Conservation (phyloP, 2,888 invertebrate species). For the Magallana nippona region DNA sequence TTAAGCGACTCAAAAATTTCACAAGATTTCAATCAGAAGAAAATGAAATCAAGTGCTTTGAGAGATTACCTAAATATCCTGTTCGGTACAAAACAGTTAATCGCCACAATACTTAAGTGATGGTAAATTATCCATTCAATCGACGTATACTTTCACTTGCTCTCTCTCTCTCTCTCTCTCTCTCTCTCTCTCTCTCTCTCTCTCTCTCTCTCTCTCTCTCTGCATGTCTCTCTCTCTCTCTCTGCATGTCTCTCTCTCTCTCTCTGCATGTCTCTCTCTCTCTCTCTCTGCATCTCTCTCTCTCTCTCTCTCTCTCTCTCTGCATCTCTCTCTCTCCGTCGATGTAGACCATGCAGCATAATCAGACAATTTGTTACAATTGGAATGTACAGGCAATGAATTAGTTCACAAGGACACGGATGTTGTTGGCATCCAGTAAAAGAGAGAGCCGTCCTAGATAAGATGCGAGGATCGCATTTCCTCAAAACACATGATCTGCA, state of each 20-base stretch:
- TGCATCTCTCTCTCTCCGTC: neutral
- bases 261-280: neutral
- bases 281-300: too few relatives aligned
- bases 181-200: neutral
- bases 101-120: neutral
- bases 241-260: neutral
- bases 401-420: constrained; percentile 20
- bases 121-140: constrained; percentile 13
- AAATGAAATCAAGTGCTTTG: neutral
- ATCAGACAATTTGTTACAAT: constrained; percentile 33
- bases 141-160: neutral
- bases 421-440: constrained; percentile 30
- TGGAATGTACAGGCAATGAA: constrained; percentile 31
- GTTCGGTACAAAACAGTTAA: constrained; percentile 24
- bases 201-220: too few relatives aligned
- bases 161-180: neutral
- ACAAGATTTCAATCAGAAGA: constrained; percentile 1
- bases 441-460: constrained; percentile 9
- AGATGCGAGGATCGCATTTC: constrained; percentile 35
- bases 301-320: too few relatives aligned
- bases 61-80: neutral
- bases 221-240: too few relatives aligned
- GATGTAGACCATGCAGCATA: neutral
- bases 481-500: constrained; percentile 37
- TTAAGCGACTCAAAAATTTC: neutral